Evolutionary conservation across 2,888 invertebrate genomes (phyloP), one percentile per base, ranked within the genome.

Genomic region (Netelia virgata): DNA sequence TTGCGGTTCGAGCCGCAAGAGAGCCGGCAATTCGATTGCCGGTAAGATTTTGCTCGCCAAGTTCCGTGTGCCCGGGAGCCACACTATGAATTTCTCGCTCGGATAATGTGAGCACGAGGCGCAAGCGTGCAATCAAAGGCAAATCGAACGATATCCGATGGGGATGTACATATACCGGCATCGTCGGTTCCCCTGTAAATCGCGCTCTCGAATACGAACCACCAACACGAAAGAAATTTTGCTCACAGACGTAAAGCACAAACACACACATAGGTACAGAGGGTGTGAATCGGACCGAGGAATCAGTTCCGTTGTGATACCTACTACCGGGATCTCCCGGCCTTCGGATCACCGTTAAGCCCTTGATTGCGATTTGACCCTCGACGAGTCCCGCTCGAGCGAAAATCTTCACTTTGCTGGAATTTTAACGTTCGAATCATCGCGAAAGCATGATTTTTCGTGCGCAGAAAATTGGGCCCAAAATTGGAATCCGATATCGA

Each of bases 351-450:
- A 92, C 92, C 92, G 92, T 91, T 92, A 92, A 92, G 92, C 92
- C 92, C 91, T 92, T 92, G 92, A 92, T 92, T 92, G 92, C 91
- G 90, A 92, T 92, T 92, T 91, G 90, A 91, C 91, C 92, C 90
- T 88, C 86, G 28, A 28, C 83, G 90, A 78, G 88, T 87, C 87
- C 89, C 57, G 74, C 61, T 61, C 28, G 59, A 63, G 66, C 59
- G 66, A 66, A 72, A 75, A 43, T 70, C 47, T 69, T 70, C 43
- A 20, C 57, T 53, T 16, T 57, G 41, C 63, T 53, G 72, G 63
- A 66, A 64, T 72, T 90, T 89, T 84, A 90, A 88, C 88, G 89
- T 91, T 88, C 88, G 86, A 87, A 82, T 89, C 90, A 92, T 92
- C 92, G 91, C 90, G 88, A 89, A 91, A 89, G 90, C 89, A 86